A percentile compares a stretch with the other conserved stretches of the same genome.
These are phyloP conservation scores for Thereva nobilitata DNA, from an alignment of 2,888 invertebrate genomes.

Conservation along the genomic window DNA sequence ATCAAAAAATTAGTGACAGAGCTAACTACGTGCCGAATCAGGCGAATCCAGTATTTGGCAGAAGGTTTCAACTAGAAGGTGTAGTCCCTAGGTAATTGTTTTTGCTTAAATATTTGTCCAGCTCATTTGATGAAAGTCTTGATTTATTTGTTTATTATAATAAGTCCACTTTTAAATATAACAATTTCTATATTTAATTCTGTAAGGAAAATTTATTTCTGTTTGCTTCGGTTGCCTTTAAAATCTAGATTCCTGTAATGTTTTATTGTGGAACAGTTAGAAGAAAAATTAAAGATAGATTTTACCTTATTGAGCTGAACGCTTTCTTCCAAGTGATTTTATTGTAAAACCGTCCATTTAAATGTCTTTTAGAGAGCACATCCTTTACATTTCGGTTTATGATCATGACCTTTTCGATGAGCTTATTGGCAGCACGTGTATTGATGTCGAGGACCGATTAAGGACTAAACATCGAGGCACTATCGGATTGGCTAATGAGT, in stretches of 20 bases:
- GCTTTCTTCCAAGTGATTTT: not conserved
- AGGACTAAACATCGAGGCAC: slow-evolving; percentile 77
- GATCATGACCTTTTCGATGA: slow-evolving; percentile 78
- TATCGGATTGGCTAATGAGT: slow-evolving; percentile 75
- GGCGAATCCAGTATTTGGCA: slow-evolving; percentile 83
- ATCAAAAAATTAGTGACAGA: slow-evolving; percentile 67
- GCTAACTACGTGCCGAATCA: slow-evolving; percentile 73
- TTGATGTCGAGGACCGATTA: slow-evolving; percentile 87
- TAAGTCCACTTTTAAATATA: too few relatives aligned
- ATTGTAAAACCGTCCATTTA: slow-evolving; percentile 8
- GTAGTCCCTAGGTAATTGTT: slow-evolving; percentile 52
- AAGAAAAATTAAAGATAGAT: not conserved
- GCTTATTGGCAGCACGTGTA: slow-evolving; percentile 79
- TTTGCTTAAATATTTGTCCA: not conserved
- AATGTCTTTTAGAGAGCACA: slow-evolving; percentile 72
- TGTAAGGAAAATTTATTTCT: too few relatives aligned
- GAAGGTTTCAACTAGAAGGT: slow-evolving; percentile 60
- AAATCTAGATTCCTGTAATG: not conserved
- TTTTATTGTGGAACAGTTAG: too few relatives aligned
- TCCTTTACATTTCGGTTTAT: slow-evolving; percentile 72
- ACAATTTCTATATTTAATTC: too few relatives aligned
- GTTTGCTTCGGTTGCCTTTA: not conserved
- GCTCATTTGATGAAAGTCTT: too few relatives aligned
- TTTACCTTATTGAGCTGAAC: not conserved
- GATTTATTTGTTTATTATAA: too few relatives aligned